These are phyloP conservation scores for Meteorus cinctellus DNA, from an alignment of 2,888 invertebrate genomes.

Conservation along the genomic window DNA sequence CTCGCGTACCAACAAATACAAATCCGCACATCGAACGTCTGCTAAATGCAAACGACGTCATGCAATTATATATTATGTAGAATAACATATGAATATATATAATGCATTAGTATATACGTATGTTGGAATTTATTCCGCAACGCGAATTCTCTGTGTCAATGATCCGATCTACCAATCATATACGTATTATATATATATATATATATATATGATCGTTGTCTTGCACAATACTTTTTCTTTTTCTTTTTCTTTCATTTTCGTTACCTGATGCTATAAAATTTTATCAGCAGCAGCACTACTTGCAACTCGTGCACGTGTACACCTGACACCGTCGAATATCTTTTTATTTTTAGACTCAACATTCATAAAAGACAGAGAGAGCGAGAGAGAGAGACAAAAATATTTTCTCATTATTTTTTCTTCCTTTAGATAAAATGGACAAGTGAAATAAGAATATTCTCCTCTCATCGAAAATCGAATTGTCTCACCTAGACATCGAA, in stretches of 20 bases:
- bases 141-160: conserved; percentile 34
- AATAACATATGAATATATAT: conserved; percentile 17
- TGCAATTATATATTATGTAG: not conserved
- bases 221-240: conserved; percentile 22
- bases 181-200: not conserved
- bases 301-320: not conserved
- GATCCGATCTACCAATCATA: conserved; percentile 25
- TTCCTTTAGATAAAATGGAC: too few relatives aligned
- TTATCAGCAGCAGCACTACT: not conserved
- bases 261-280: not conserved
- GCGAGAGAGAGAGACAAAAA: not conserved
- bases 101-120: conserved; percentile 26
- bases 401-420: too few relatives aligned
- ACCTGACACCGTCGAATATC: not conserved
- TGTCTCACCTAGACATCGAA: not conserved
- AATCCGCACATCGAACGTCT: not conserved
- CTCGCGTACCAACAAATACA: not conserved
- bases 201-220: not conserved
- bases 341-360: not conserved
- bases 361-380: too few relatives aligned
- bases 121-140: conserved; percentile 38
- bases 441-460: too few relatives aligned
- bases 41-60: not conserved
- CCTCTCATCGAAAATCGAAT: too few relatives aligned
- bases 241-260: not conserved